Conservation (phyloP, 2,113 vertebrate genomes). For the Myocastor coypus region DNA sequence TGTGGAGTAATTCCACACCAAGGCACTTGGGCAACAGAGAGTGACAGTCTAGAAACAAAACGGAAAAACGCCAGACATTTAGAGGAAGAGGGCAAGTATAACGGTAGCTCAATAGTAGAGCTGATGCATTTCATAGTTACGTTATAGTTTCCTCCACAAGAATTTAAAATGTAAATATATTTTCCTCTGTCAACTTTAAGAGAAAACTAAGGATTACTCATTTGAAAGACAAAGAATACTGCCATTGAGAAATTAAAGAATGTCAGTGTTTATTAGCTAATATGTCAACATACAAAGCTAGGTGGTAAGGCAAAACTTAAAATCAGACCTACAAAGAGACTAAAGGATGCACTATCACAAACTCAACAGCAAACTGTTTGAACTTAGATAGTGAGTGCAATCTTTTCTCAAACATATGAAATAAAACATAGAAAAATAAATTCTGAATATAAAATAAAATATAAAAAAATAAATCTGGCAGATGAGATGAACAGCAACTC, state of each 20-base stretch:
- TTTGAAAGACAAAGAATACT: background rate
- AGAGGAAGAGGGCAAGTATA: background rate
- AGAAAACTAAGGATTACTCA: background rate
- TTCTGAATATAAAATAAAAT: background rate
- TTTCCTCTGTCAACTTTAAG: background rate
- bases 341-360: accelerated
- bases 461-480: background rate
- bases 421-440: background rate
- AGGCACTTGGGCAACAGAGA: constrained; percentile 92
- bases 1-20: constrained; percentile 91
- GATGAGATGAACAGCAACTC: background rate
- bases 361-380: background rate
- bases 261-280: background rate
- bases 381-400: background rate
- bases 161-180: background rate
- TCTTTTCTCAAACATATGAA: background rate
- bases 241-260: background rate
- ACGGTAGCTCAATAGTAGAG: background rate
- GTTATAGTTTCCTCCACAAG: background rate
- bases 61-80: background rate
- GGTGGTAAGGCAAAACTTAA: too few relatives aligned
- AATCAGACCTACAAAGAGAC: background rate
- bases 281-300: background rate
- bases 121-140: background rate
- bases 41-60: constrained; percentile 86